Conservation (phyloP, 1,140 invertebrate genomes). For the Drosophila albomicans region DNA sequence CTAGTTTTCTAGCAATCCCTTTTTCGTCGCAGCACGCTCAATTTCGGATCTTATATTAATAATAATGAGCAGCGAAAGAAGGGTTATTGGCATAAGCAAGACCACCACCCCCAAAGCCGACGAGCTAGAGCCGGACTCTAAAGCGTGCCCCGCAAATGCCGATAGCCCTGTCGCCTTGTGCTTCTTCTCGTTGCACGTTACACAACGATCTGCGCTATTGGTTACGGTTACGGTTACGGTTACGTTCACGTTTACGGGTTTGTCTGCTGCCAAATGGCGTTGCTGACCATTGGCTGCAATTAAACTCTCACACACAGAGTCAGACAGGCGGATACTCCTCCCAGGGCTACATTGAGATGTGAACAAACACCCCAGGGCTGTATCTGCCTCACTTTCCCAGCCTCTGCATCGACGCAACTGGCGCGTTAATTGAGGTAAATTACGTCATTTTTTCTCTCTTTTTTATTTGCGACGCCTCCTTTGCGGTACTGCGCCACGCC, state of each 20-base stretch:
- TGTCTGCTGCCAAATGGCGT: conserved; percentile 57
- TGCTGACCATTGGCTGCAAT: conserved; percentile 77
- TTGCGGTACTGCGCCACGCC: conserved; percentile 14
- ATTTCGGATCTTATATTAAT: no score
- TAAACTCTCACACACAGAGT: conserved; percentile 63
- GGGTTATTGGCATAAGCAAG: no score
- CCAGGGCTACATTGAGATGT: conserved; percentile 53
- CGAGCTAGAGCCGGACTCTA: no score
- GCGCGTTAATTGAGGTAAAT: conserved; percentile 83
- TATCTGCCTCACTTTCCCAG: background rate
- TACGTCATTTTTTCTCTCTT: conserved; percentile 61
- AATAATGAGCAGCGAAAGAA: no score
- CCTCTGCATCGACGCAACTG: conserved; percentile 47
- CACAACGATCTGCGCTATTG: conserved; percentile 41
- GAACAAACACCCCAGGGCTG: conserved; percentile 21
- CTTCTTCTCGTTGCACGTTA: no score
- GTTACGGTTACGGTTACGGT: conserved; percentile 51
- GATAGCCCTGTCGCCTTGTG: no score
- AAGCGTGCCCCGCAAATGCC: no score
- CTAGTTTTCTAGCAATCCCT: no score
- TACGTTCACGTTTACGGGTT: conserved; percentile 54
- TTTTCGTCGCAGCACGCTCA: no score
- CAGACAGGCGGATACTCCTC: conserved; percentile 10
- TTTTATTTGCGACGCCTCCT: background rate
- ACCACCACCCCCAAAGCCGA: no score